Evolutionary conservation across 2,797 vertebrate genomes (phyloP).

Genomic region (Labroides dimidiatus): DNA sequence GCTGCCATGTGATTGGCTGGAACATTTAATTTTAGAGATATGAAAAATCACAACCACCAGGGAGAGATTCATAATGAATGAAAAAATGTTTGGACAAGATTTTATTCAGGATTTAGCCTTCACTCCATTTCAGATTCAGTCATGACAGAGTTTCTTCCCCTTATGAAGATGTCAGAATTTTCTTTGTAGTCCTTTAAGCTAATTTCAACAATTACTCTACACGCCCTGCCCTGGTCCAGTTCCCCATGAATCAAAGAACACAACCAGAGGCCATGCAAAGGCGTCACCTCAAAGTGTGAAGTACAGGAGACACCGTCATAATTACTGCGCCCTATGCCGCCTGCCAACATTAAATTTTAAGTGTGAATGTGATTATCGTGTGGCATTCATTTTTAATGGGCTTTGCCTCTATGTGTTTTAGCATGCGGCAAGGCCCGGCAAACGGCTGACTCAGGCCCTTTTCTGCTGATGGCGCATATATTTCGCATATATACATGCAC

Average conservation of each 20-base stretch:
- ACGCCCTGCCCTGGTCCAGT: conserved; percentile 43
- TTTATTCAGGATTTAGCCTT: conserved; percentile 7
- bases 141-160: not conserved
- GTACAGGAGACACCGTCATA: conserved; percentile 70
- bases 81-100: not conserved
- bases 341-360: conserved; percentile 88
- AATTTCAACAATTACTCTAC: conserved; percentile 65
- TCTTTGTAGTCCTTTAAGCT: conserved; percentile 56
- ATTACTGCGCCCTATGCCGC: conserved; percentile 70
- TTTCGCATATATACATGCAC: conserved; percentile 83
- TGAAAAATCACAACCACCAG: not conserved
- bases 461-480: conserved; percentile 86
- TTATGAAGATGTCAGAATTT: conserved; percentile 35
- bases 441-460: conserved; percentile 83
- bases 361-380: conserved; percentile 88
- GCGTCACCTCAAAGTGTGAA: conserved; percentile 61
- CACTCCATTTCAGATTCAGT: conserved; percentile 3
- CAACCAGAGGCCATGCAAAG: conserved; percentile 51
- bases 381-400: conserved; percentile 90
- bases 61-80: not conserved
- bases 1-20: too few relatives aligned
- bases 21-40: not conserved
- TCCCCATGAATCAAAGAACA: conserved; percentile 56
- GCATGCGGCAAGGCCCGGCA: conserved; percentile 82
- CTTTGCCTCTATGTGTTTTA: conserved; percentile 89